Conservation (phyloP, 2,797 vertebrate genomes). For the Notolabrus celidotus region DNA sequence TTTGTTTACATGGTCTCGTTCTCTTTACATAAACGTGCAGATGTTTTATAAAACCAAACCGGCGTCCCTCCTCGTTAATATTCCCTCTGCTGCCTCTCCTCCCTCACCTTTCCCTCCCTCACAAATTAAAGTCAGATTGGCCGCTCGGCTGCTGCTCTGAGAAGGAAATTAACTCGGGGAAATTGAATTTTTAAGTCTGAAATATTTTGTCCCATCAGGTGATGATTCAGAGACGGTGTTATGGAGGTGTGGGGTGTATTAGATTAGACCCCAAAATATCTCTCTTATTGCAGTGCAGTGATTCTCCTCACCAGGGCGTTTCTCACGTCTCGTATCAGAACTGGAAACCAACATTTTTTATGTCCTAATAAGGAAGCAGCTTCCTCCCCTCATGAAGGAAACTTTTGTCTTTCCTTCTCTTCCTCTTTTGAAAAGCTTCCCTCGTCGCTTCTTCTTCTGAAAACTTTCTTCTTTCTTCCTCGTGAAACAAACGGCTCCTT, state of each 20-base stretch:
- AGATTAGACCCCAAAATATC: neutral
- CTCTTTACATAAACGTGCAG: neutral
- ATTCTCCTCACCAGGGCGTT: neutral
- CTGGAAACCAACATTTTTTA: neutral
- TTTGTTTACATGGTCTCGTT: neutral
- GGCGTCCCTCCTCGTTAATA: slow-evolving; percentile 24
- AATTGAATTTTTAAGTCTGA: slow-evolving; percentile 52
- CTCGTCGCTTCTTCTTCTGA: neutral
- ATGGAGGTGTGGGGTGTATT: neutral
- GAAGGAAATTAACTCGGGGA: slow-evolving; percentile 49
- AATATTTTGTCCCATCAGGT: slow-evolving; percentile 40
- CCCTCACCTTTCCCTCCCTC: slow-evolving; percentile 39
- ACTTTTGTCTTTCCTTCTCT: neutral
- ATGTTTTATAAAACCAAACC: slow-evolving; percentile 16
- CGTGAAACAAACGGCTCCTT: neutral
- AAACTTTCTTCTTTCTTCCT: neutral
- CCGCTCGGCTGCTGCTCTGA: slow-evolving; percentile 27
- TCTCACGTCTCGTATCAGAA: neutral
- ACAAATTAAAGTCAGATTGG: slow-evolving; percentile 45
- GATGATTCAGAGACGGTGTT: slow-evolving; percentile 18
- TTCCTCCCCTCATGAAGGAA: too few species aligned
- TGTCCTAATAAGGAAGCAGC: neutral
- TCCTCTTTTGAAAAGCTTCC: neutral
- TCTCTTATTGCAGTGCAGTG: neutral
- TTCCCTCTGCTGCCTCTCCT: slow-evolving; percentile 30